Evolutionary conservation across 2,113 vertebrate genomes (phyloP).

Genomic region (Grus americana): DNA sequence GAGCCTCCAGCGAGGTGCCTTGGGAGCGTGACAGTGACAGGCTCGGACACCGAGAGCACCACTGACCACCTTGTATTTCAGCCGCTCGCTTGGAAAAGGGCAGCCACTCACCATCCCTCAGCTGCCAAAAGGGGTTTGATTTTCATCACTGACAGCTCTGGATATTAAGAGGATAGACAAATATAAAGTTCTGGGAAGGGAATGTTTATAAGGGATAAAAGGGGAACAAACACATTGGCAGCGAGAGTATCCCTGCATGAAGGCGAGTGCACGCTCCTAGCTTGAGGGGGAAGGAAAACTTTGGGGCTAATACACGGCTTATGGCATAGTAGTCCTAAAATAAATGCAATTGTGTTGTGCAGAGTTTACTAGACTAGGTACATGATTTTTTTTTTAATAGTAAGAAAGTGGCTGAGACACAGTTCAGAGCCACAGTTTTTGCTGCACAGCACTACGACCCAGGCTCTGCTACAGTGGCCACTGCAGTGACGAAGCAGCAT

Average conservation of each 20-base stretch:
- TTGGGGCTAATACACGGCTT: neutral
- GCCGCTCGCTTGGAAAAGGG: neutral
- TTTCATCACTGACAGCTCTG: slow-evolving; percentile 30
- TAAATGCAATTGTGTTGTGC: neutral
- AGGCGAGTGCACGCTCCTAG: neutral
- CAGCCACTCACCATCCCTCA: neutral
- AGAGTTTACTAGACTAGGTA: neutral
- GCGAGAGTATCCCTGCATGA: neutral
- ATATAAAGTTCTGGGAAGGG: neutral
- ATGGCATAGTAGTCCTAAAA: neutral
- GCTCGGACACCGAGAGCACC: neutral
- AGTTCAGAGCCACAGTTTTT: slow-evolving; percentile 15
- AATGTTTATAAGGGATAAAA: neutral
- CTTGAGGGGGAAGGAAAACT: neutral
- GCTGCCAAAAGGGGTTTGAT: neutral
- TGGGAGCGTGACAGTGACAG: neutral
- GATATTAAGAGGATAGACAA: slow-evolving; percentile 32
- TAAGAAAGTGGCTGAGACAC: slow-evolving; percentile 44
- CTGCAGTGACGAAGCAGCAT: neutral
- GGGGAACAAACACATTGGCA: neutral
- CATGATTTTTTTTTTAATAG: neutral
- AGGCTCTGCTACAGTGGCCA: neutral
- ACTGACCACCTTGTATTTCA: neutral
- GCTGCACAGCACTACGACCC: neutral
- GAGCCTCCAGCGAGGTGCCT: fast-evolving